A percentile compares a stretch with the other conserved stretches of the same genome.
Evolutionary conservation across 1,140 invertebrate genomes (phyloP).

Genomic region (Brachionus koreanus): DNA sequence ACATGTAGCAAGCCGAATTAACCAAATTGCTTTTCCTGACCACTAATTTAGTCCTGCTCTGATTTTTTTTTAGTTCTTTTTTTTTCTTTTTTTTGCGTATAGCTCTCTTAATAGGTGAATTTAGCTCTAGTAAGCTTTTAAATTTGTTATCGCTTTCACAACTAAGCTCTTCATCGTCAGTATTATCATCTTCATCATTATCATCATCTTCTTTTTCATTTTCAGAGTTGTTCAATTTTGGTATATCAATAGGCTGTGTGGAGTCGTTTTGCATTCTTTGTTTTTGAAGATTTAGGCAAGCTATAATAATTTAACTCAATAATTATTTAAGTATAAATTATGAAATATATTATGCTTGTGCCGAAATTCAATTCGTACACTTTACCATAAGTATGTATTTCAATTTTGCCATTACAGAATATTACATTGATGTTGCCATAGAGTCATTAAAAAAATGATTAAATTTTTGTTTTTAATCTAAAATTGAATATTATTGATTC

Average conservation of each 20-base stretch:
- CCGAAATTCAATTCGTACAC: not conserved
- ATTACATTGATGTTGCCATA: not conserved
- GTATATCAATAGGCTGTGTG: not conserved
- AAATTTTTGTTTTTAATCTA: not conserved
- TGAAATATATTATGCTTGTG: not conserved
- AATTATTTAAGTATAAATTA: not conserved
- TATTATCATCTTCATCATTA: not conserved
- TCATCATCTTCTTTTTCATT: not conserved
- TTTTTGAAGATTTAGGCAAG: not conserved
- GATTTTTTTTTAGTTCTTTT: not conserved
- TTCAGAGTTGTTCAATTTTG: not conserved
- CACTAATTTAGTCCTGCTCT: not conserved
- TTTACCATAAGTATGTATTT: not conserved
- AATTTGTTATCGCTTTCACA: not conserved
- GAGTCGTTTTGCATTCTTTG: not conserved
- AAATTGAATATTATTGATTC: too few species aligned
- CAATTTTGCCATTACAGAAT: not conserved
- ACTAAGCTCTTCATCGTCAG: not conserved
- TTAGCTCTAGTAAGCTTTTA: not conserved
- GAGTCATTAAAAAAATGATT: not conserved
- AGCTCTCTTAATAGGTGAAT: not conserved
- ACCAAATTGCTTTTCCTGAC: not conserved
- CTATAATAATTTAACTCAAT: not conserved
- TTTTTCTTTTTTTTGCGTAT: not conserved
- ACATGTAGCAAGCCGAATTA: not conserved